Percentiles rank a stretch among this genome's conserved stretches.
phyloP scores from a whole-genome alignment of 2,888 invertebrate species.

The Tolmerus cingulatus region DNA sequence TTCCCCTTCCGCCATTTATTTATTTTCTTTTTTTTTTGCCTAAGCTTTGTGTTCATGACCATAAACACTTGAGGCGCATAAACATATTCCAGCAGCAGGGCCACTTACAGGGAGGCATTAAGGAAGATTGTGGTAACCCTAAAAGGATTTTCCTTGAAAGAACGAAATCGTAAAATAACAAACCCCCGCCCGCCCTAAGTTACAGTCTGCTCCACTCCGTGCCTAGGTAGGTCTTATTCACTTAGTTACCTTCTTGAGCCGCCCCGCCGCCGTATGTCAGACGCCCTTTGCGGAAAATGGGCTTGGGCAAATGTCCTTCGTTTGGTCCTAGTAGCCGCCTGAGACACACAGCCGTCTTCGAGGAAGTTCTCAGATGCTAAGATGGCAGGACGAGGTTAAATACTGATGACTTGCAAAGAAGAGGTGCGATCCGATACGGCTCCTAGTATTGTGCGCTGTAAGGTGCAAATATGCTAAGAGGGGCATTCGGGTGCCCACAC shows the following conservation, averaged over 20 bases:
- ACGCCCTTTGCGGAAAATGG: background rate
- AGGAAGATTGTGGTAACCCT: constrained; percentile 35
- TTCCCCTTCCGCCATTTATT: background rate
- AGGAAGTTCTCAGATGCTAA: background rate
- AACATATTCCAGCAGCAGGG: constrained; percentile 32
- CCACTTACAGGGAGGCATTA: constrained; percentile 32
- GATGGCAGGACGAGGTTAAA: constrained; percentile 5
- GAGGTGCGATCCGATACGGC: background rate
- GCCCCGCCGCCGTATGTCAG: background rate
- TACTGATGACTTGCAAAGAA: constrained; percentile 6
- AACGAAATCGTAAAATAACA: constrained; percentile 26
- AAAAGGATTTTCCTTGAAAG: constrained; percentile 25
- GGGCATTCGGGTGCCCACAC: constrained; percentile 11
- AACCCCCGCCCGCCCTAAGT: background rate
- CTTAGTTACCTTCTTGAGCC: constrained; percentile 17
- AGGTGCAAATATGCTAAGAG: constrained; percentile 24
- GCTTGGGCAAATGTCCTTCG: constrained; percentile 15
- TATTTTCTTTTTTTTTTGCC: background rate
- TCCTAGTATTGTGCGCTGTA: background rate
- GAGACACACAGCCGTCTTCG: background rate
- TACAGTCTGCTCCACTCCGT: background rate
- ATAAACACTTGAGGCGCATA: constrained; percentile 39
- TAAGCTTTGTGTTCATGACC: constrained; percentile 27
- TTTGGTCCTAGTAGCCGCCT: background rate
- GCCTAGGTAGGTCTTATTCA: constrained; percentile 26